Evolutionary conservation across 1,140 invertebrate genomes (phyloP), one percentile per base, ranked within the genome.

Genomic region (Oncopodura yosiiana): DNA sequence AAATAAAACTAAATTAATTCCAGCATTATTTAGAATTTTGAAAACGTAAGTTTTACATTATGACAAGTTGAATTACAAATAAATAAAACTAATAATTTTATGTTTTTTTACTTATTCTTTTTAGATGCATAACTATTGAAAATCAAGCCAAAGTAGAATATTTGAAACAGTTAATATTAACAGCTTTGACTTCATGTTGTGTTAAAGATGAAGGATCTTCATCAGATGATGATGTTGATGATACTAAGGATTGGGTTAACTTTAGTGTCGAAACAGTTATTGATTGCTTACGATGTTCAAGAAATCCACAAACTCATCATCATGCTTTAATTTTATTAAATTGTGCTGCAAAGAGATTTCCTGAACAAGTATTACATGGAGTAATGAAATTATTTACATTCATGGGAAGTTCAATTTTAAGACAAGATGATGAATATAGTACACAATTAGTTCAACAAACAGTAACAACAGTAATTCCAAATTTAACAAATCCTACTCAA

Each of bases 371-470:
- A 4, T 69, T 96, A 11, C 83, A 90, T 66, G 87, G 92, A 64
- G 84, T 94, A 1, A 93, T 95, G 80, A 83, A 87, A 24, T 87
- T 97, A 58, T 96, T 96, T 67, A 94, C 91, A 0, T 96, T 94
- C 65, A 91, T 97, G 78, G 92, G 92, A 11, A 86, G 83, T 3
- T 89, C 86, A 1, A 81, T 95, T 19, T 69, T 94, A 0, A 75
- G 90, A 16, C 89, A 92, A 61, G 92, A 97, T 68, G 90, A 95
- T 68, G 81, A 84, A 0, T 94, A 94, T 68, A 94, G 88, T 63
- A 89, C 94, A 66, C 86, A 94, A 70, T 85, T 95, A 6, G 93
- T 95, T 42, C 78, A 79, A 1, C 87, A 87, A 70, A 91, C 92
- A 14, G 81, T 95, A 24, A 86, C 93, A 64, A 89, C 83, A 0